Evolutionary conservation across 2,888 invertebrate genomes (phyloP), one percentile per base, ranked within the genome.

Genomic region (Euplexia lucipara): DNA sequence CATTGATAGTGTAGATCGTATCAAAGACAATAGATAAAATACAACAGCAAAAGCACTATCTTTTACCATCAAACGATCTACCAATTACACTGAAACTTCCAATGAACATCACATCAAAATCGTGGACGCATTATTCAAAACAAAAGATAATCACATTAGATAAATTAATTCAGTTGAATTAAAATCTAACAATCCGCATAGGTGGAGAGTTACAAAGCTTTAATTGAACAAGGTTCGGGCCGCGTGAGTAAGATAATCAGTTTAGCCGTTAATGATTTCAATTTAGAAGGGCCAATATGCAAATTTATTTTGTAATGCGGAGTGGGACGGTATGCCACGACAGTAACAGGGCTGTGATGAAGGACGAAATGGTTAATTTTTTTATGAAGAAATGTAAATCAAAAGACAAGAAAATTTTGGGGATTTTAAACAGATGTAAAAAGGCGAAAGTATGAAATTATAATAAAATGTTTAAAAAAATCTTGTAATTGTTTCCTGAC

Each of bases 161-260:
- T 81, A 81, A 75, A 77, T 79, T 71, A 79, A 75, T 79, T 75
- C 75, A 79, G 64, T 73, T 63, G 71, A 81, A 81, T 75, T 80
- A 78, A 89, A 92, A 92, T 94, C 83, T 75, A 88, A 92, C 93
- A 92, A 92, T 93, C 92, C 92, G 89, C 92, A 90, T 91, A 91
- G 83, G 78, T 87, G 90, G 89, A 92, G 90, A 93, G 91, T 90
- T 88, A 91, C 92, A 91, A 91, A 89, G 87, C 92, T 95, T 64
- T 94, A 94, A 94, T 94, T 95, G 94, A 93, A 90, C 88, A 86
- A 82, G 82, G 86, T 88, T 88, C 86, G 85, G 67, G 87, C 83
- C 90, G 93, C 95, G 95, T 95, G 95, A 95, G 94, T 83, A 83
- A 93, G 95, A 95, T 95, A 94, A 95, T 95, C 95, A 88, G 83